These are phyloP conservation scores for Dicrostonyx torquatus DNA, from an alignment of 2,797 vertebrate species.

Conservation along the genomic window DNA sequence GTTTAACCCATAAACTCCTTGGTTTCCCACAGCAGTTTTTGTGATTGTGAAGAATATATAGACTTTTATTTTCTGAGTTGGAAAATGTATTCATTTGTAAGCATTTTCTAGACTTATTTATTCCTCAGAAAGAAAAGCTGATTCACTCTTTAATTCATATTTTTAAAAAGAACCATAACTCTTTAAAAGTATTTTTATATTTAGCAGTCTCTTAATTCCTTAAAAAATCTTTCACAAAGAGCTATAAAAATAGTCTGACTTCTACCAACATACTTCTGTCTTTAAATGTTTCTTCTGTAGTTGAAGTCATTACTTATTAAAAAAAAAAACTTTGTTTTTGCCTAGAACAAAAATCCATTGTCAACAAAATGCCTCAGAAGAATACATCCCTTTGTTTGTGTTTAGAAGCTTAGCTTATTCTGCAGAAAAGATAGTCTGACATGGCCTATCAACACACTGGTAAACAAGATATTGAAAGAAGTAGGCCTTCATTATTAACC, in stretches of 20 bases:
- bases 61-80: background rate
- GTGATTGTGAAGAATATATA: background rate
- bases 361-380: conserved; percentile 65
- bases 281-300: conserved; percentile 63
- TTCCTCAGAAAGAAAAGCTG: conserved; percentile 20
- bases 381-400: conserved; percentile 56
- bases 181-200: conserved; percentile 61
- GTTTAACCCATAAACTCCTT: background rate
- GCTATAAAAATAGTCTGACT: conserved; percentile 59
- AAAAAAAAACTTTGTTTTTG: conserved; percentile 36
- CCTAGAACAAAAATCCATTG: conserved; percentile 52
- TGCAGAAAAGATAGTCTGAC: conserved; percentile 27
- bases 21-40: background rate
- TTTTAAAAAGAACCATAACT: conserved; percentile 41
- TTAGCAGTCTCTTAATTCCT: conserved; percentile 21
- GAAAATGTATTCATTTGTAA: conserved; percentile 31
- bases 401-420: conserved; percentile 37
- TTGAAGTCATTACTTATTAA: conserved; percentile 51
- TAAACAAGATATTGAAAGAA: conserved; percentile 29
- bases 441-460: conserved; percentile 3
- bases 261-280: background rate
- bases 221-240: conserved; percentile 18
- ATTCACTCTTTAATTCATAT: conserved; percentile 38
- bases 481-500: background rate
- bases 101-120: conserved; percentile 23